These are phyloP conservation scores for Hirtodrosophila alboralis DNA, from an alignment of 2,888 invertebrate genomes.

Conservation along the genomic window DNA sequence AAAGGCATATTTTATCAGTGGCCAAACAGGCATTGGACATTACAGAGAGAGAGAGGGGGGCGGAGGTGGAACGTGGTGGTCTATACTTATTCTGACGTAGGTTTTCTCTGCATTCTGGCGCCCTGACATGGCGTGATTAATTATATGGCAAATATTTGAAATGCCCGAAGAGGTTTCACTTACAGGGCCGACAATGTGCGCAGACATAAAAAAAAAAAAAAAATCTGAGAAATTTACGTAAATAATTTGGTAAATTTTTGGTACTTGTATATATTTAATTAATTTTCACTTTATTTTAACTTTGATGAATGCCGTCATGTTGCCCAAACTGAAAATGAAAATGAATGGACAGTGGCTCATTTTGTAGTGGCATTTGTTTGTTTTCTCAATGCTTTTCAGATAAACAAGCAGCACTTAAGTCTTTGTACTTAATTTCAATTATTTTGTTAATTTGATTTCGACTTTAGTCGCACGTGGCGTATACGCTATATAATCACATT, in stretches of 20 bases:
- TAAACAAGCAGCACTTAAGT: constrained; percentile 51
- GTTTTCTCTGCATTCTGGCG: constrained; percentile 18
- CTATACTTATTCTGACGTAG: too few species aligned
- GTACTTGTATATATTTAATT: constrained; percentile 55
- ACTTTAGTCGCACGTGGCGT: constrained; percentile 37
- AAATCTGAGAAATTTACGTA: constrained; percentile 29
- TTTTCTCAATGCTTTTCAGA: constrained; percentile 15
- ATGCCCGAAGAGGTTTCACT: constrained; percentile 54
- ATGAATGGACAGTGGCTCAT: constrained; percentile 29
- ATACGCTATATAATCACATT: constrained; percentile 54
- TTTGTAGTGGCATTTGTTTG: constrained; percentile 35
- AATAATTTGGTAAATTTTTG: constrained; percentile 20
- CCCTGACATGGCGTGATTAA: constrained; percentile 71
- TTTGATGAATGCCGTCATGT: constrained; percentile 39
- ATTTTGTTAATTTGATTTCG: constrained; percentile 22
- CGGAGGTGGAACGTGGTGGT: constrained; percentile 9
- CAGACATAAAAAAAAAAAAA: constrained; percentile 16
- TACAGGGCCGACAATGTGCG: constrained; percentile 23
- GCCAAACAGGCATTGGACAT: constrained; percentile 38
- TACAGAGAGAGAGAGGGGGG: neutral
- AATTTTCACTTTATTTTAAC: constrained; percentile 59
- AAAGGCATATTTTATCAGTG: constrained; percentile 51
- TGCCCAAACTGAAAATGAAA: too few species aligned
- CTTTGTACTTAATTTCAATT: constrained; percentile 42
- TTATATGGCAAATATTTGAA: constrained; percentile 75